Base-by-base conservation (phyloP, 2,113 vertebrate genomes). In the Sterrhoptilus dennistouni region DNA sequence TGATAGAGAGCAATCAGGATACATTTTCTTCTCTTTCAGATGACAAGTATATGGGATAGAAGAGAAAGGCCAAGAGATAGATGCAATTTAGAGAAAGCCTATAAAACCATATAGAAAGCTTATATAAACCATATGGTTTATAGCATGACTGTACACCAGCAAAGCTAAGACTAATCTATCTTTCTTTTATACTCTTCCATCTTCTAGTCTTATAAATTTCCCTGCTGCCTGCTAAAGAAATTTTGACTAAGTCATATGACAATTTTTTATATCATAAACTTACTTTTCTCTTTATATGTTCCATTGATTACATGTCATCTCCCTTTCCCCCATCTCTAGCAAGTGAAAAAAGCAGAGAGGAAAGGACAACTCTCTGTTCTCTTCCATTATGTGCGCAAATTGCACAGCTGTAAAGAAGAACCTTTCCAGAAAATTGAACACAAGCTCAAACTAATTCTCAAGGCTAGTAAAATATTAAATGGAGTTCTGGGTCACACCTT, bases 361-460 rank as follows among this genome's bases (percentile, higher is more conserved):
- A 52, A 80, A 86, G 59, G 57, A 84, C 10, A 56, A 28, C 14
- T 79, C 36, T 57, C 40, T 42, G 29, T 36, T 90, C 63, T 70
- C 29, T 65, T 91, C 59, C 44, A 61, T 35, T 91, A 68, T 76
- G 10, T 72, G 28, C 20, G 11, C 52, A 89, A 88, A 90, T 42
- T 64, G 14, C 25, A 40, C 27, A 85, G 15, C 22, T 72, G 6
- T 52, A 53, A 74, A 72, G 87, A 64, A 0, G 8, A 87, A 79
- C 70, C 4, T 76, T 92, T 57, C 56, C 23, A 76, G 59, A 92
- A 96, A 96, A 96, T 29, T 72, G 69, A 90, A 83, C 69, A 85
- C 57, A 93, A 86, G 65, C 35, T 92, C 82, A 95, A 87, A 94
- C 92, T 90, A 89, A 92, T 71, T 94, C 88, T 88, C 61, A 68